These are phyloP conservation scores for Rhinoderma darwinii DNA, from an alignment of 2,113 vertebrate species.

Conservation along the genomic window DNA sequence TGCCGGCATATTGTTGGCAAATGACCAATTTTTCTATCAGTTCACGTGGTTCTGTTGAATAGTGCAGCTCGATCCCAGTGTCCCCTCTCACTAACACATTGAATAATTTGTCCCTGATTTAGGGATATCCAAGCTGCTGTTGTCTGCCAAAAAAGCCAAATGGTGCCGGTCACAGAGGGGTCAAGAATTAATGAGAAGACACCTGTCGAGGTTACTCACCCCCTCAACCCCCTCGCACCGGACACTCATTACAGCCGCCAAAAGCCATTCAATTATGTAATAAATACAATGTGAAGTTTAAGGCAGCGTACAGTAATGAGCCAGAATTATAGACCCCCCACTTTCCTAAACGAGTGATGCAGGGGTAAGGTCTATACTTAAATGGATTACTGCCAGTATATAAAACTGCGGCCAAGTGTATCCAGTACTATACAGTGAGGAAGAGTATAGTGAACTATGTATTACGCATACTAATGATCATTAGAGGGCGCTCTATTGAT, in stretches of 20 bases:
- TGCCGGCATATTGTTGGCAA: too few relatives aligned
- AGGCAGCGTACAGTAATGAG: not conserved
- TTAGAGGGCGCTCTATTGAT: too few relatives aligned
- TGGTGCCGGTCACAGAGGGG: conserved; percentile 9
- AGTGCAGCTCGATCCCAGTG: too few relatives aligned
- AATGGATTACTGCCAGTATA: not conserved
- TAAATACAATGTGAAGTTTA: not conserved
- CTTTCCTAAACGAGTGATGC: not conserved
- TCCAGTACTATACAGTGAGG: not conserved
- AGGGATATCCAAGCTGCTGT: not conserved
- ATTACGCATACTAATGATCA: too few relatives aligned
- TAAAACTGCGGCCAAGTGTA: not conserved
- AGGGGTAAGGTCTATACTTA: not conserved
- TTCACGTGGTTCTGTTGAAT: too few relatives aligned
- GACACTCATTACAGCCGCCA: not conserved
- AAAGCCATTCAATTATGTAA: not conserved
- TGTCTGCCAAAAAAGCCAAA: conserved; percentile 22
- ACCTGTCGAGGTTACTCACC: not conserved
- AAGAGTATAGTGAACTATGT: too few relatives aligned
- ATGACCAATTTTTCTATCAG: not conserved
- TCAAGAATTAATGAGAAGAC: conserved; percentile 13
- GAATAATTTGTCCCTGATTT: not conserved
- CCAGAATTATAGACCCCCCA: not conserved
- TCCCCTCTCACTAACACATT: not conserved
- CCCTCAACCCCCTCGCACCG: not conserved